Evolutionary conservation across 2,888 invertebrate species (phyloP).

Genomic region (Eristalis arbustorum): DNA sequence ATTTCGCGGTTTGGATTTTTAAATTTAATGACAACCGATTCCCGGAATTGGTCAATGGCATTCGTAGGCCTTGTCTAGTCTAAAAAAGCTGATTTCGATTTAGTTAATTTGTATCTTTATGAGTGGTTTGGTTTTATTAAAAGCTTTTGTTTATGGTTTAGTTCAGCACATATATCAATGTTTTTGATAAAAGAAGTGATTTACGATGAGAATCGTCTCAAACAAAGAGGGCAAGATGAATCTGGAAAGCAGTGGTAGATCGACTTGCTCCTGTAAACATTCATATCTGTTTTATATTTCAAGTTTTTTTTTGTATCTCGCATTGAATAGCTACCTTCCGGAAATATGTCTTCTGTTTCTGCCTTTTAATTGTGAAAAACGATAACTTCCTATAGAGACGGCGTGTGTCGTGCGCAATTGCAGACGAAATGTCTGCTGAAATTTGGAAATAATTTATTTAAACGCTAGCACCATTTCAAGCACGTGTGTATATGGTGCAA

Average conservation of each 20-base stretch:
- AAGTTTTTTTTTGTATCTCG: not conserved
- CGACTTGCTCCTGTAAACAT: not conserved
- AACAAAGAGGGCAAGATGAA: not conserved
- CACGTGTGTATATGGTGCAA: too few relatives aligned
- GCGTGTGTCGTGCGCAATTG: too few relatives aligned
- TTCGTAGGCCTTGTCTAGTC: slow-evolving; percentile 5
- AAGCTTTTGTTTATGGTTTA: not conserved
- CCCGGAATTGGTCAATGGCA: slow-evolving; percentile 21
- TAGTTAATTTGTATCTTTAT: not conserved
- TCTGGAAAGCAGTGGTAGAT: not conserved
- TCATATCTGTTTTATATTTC: not conserved
- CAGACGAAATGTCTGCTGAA: too few relatives aligned
- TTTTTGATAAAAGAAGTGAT: not conserved
- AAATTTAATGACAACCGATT: not conserved
- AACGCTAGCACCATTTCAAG: too few relatives aligned
- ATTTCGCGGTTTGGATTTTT: slow-evolving; percentile 13
- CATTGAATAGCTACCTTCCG: not conserved
- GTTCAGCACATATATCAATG: not conserved
- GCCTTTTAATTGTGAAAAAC: too few relatives aligned
- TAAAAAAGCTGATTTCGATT: not conserved
- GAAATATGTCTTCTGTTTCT: not conserved
- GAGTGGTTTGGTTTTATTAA: not conserved
- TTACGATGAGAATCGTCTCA: not conserved
- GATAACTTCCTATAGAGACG: too few relatives aligned
- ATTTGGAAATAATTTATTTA: too few relatives aligned